Base-by-base conservation (phyloP, 2,888 invertebrate genomes). In the Zootermopsis nevadensis region DNA sequence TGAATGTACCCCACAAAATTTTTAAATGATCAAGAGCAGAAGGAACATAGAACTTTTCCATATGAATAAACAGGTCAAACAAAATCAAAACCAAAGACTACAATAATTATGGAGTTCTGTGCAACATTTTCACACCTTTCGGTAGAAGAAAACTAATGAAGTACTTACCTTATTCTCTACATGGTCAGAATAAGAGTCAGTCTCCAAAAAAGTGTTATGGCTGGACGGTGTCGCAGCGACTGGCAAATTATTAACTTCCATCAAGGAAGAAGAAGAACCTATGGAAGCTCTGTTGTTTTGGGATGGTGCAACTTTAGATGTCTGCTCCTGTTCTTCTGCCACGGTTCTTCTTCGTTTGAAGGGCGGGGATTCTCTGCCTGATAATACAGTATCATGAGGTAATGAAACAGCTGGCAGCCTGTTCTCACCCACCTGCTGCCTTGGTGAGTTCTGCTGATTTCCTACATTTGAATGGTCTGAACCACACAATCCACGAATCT, bases 401-500 rank as follows among this genome's bases (percentile, higher is more conserved):
- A 83, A 83, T 19, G 79, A 35, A 33, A 82, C 82, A 74, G 72
- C 53, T 31, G 74, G 80, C 7, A 66, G 30, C 27, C 67, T 66
- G 27, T 67, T 80, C 53, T 74, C 35, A 35, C n/a, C 38, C 12
- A 35, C 24, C n/a, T 38, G 35, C 67, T 69, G 67, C 8, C 66
- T 33, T 42, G 35, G 38, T 8, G 8, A 15, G 24, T 74, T n/a
- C n/a, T 74, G 72, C 35, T 72, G 72, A 8, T 33, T 33, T n/a
- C 60, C 60, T 12, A 27, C 15, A 55, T 30, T 48, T 69, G 72
- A 35, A 35, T 42, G 72, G 24, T 83, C 82, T 19, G 84, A 83
- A 24, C 84, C 82, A 80, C 84, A 84, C n/a, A 84, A 48, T 55
- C 84, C 84, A 42, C 84, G 84, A 22, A 84, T 84, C 69, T 96